phyloP scores from a whole-genome alignment of 1,140 invertebrate genomes.

The Temnothorax curvispinosus region DNA sequence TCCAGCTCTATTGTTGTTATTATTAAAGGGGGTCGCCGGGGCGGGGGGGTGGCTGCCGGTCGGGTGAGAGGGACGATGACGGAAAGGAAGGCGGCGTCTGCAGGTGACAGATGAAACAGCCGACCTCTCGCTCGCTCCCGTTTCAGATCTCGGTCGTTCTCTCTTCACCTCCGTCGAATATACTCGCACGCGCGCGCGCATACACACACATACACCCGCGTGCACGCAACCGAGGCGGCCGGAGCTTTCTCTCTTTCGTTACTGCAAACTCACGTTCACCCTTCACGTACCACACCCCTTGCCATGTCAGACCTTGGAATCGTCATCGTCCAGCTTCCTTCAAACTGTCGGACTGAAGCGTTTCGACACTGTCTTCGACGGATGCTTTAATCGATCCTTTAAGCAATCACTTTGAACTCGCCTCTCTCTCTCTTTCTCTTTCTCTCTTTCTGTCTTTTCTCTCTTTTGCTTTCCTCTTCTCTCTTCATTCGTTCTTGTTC shows the following conservation, averaged over 20 bases:
- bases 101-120: constrained; percentile 85
- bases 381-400: constrained; percentile 65
- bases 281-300: constrained; percentile 64
- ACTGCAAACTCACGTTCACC: constrained; percentile 66
- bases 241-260: constrained; percentile 65
- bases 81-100: constrained; percentile 86
- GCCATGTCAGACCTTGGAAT: constrained; percentile 33
- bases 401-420: constrained; percentile 59
- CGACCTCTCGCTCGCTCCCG: constrained; percentile 75
- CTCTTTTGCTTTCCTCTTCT: constrained; percentile 6
- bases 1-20: constrained; percentile 85
- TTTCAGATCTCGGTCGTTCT: constrained; percentile 70
- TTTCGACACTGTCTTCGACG: constrained; percentile 56
- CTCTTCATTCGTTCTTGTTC: constrained; percentile 18
- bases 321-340: constrained; percentile 58
- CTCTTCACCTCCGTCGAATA: constrained; percentile 64
- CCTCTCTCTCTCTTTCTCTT: background rate
- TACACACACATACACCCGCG: constrained; percentile 28
- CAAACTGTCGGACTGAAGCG: constrained; percentile 45
- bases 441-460: background rate
- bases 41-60: constrained; percentile 63
- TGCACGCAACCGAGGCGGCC: constrained; percentile 49
- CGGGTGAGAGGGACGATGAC: constrained; percentile 82
- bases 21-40: constrained; percentile 82
- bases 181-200: constrained; percentile 38